A percentile compares a stretch with the other conserved stretches of the same genome.
Conservation (phyloP, 2,113 vertebrate genomes). For the Ardeotis arabs region DNA sequence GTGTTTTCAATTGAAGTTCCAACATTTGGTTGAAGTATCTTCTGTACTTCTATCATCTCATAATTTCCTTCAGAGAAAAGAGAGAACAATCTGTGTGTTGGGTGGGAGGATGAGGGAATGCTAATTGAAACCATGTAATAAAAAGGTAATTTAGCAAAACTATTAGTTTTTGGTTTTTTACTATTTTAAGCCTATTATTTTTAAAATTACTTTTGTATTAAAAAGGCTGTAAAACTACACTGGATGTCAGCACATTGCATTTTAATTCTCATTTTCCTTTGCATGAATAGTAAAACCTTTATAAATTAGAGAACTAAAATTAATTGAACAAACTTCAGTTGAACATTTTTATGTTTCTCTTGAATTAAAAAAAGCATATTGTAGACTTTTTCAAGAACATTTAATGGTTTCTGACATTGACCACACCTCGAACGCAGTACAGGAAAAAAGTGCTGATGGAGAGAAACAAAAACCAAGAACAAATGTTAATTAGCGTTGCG, state of each 20-base stretch:
- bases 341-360: constrained; percentile 70
- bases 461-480: not conserved
- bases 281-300: constrained; percentile 74
- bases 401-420: not conserved
- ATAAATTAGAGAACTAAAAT: constrained; percentile 71
- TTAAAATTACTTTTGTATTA: constrained; percentile 75
- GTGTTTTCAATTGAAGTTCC: constrained; percentile 34
- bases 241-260: constrained; percentile 60
- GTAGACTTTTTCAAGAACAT: constrained; percentile 11
- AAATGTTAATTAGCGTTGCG: constrained; percentile 19
- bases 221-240: constrained; percentile 71
- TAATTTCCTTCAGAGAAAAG: constrained; percentile 57
- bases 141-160: constrained; percentile 75
- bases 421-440: not conserved
- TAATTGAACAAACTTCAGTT: constrained; percentile 72
- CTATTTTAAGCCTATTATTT: constrained; percentile 77
- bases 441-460: constrained; percentile 30
- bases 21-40: constrained; percentile 31
- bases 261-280: constrained; percentile 66
- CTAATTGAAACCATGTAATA: constrained; percentile 70
- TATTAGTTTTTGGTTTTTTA: constrained; percentile 54
- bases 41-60: constrained; percentile 48
- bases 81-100: constrained; percentile 43
- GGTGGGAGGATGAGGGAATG: constrained; percentile 61
- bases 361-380: constrained; percentile 45